Evolutionary conservation across 1,140 invertebrate genomes (phyloP).

Genomic region (Heterodera schachtii): DNA sequence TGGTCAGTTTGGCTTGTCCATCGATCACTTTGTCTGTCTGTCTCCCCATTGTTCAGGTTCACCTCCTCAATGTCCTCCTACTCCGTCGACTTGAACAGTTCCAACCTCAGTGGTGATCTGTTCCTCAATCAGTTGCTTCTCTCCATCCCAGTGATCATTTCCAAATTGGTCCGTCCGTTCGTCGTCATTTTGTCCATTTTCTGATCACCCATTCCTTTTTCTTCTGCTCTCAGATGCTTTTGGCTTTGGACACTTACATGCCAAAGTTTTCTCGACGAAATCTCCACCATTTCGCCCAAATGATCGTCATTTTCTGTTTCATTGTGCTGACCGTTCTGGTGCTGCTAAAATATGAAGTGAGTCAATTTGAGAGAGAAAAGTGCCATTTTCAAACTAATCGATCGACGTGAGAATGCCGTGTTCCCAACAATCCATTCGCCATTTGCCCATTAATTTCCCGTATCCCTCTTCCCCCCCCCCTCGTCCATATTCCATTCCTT

Average conservation of each 20-base stretch:
- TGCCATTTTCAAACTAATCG: too few species aligned
- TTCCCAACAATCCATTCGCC: too few species aligned
- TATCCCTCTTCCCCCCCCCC: neutral
- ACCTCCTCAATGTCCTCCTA: conserved; percentile 58
- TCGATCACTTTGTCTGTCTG: neutral
- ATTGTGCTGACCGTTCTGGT: conserved; percentile 54
- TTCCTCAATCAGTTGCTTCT: conserved; percentile 62
- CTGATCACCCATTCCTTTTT: neutral
- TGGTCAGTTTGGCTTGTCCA: conserved; percentile 20
- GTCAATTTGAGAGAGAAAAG: too few species aligned
- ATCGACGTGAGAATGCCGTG: neutral
- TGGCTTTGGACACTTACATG: conserved; percentile 44
- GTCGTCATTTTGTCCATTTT: too few species aligned
- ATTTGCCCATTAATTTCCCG: too few species aligned
- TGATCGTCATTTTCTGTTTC: conserved; percentile 59
- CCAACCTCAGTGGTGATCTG: conserved; percentile 59
- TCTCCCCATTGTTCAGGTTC: conserved; percentile 27
- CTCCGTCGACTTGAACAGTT: conserved; percentile 63
- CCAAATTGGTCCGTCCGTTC: conserved; percentile 50
- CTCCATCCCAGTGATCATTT: conserved; percentile 57
- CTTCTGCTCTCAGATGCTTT: conserved; percentile 28
- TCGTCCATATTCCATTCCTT: neutral
- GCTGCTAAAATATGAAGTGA: conserved; percentile 40
- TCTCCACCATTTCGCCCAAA: conserved; percentile 59
- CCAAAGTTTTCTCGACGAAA: conserved; percentile 52